These are phyloP conservation scores for Loxodonta africana DNA, from an alignment of 2,113 vertebrate genomes.

Conservation along the genomic window DNA sequence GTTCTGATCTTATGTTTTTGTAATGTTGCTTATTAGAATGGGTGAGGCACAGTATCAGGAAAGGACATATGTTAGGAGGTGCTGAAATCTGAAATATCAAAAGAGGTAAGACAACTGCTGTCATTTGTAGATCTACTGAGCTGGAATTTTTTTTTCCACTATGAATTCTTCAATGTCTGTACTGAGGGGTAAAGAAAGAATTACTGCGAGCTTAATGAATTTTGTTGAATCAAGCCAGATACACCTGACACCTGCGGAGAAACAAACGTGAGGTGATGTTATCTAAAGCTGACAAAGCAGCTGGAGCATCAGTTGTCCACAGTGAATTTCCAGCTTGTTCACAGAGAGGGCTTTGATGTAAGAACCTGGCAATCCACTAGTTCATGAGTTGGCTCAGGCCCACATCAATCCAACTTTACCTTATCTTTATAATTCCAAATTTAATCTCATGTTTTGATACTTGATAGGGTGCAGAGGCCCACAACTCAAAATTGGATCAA, in stretches of 20 bases:
- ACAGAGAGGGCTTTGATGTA: background rate
- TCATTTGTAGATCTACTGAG: background rate
- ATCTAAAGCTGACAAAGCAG: background rate
- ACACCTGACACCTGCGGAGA: background rate
- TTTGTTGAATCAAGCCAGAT: background rate
- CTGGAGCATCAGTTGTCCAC: background rate
- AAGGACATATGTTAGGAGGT: background rate
- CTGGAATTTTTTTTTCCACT: background rate
- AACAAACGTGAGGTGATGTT: background rate
- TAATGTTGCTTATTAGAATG: background rate
- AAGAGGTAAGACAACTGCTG: background rate
- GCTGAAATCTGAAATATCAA: background rate
- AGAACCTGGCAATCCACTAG: background rate
- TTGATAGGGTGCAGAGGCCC: background rate
- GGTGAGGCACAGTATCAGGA: background rate
- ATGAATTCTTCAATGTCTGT: background rate
- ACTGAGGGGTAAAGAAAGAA: background rate
- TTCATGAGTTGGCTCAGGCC: background rate
- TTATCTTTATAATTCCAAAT: background rate
- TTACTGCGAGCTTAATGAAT: background rate
- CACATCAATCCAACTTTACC: background rate
- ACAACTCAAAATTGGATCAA: constrained; percentile 18
- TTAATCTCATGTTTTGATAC: background rate
- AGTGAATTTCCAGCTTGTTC: background rate
- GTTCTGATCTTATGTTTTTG: background rate